Base-by-base conservation (phyloP, 2,888 invertebrate genomes). In the Steinernema carpocapsae region DNA sequence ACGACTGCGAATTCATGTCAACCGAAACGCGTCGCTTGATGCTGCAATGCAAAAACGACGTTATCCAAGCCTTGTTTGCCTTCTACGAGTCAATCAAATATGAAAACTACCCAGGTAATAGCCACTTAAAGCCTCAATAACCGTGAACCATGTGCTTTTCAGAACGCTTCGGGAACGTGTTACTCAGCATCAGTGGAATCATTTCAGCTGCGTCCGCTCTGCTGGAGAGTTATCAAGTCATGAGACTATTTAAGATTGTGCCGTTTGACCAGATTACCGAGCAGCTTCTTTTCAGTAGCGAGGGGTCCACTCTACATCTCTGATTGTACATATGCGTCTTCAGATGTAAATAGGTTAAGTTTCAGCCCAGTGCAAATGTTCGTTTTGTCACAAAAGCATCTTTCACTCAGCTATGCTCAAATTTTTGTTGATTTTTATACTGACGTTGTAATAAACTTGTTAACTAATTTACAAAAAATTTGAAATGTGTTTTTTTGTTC, bases 131-230 rank as follows among this genome's bases (percentile, higher is more conserved):
- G 19, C 17, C n/a, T 7, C 3, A 19, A 14, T 4, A n/a, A 4
- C 19, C 48, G 17, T 19, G 6, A 52, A 24, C 12, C 24, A n/a
- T 22, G 24, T 32, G 14, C 26, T 71, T 82, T 51, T 74, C 70
- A 80, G 80, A 80, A 72, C 80, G 81, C 22, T 80, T 80, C 59
- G 81, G 81, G 19, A 80, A 80, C 64, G 76, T 80, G 29, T 71
- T 80, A 19, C 77, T 80, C 51, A 45, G 73, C 45, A 82, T 83
- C 42, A 82, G 81, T 7, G 83, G 83, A 12, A 81, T 80, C 29
- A 79, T 82, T 14, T 76, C 78, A 2, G 81, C 81, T 32, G 83
- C 81, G 26, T 72, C 80, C 24, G 76, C 81, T 0, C 64, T 79
- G n/a, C 74, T 75, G 56, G 80, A 80, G 46, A 79, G 76, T 56